Base-by-base conservation (phyloP, 1,140 invertebrate species). In the Delia radicum region DNA sequence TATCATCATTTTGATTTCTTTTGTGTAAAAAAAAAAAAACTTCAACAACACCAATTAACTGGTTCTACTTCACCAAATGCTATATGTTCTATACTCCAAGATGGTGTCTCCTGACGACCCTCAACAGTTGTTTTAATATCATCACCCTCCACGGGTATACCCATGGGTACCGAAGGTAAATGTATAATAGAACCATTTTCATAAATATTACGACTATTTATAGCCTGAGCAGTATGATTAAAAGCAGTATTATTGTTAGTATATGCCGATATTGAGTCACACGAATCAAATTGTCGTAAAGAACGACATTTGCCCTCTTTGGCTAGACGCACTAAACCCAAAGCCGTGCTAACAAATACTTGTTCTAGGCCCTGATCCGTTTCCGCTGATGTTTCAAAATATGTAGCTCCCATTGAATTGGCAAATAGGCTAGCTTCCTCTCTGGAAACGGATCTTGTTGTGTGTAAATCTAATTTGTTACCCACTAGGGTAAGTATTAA, bases 311-410 rank as follows among this genome's bases (percentile, higher is more conserved):
- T 81, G 63, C 87, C 85, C 76, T 89, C 87, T 65, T 87, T 82
- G 6, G 86, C 85, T 42, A 89, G 77, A 42, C 85, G 88, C 2
- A 89, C 82, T 3, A 94, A 83, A 7, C 89, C 89, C 29, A 87
- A 83, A 0, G 92, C 92, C n/a, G 90, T 90, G 27, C 88, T 87
- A 7, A 90, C 79, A 78, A 94, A 94, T 2, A 93, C 90, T 78
- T 91, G 88, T 75, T 93, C 90, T 37, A 94, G 90, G 3, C 92
- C 93, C 89, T 91, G 87, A 18, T 93, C 90, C 81, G 94, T 91
- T 80, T 92, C 82, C 0, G 94, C 94, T 1, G 95, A 96, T 0
- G 92, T 92, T 86, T 97, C 95, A 79, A 92, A 91, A 87, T 96
- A 96, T 0, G 88, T 87, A 2, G 94, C 94, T n/a, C 92, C 93